These are phyloP conservation scores for Drosophila villosipedis DNA, from an alignment of 2,888 invertebrate genomes.

Conservation along the genomic window DNA sequence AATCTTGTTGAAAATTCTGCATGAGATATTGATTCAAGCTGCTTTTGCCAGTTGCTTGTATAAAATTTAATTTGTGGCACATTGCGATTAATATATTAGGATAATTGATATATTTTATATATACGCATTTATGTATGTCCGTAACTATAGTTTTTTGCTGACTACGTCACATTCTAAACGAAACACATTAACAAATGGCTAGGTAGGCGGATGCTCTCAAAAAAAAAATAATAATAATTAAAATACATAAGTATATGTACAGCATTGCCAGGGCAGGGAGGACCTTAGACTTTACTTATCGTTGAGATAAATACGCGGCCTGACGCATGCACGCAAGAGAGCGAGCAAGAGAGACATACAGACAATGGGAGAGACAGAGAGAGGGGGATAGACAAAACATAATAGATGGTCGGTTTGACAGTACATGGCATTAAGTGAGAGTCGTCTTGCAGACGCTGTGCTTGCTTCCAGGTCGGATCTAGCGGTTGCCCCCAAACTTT, in stretches of 20 bases:
- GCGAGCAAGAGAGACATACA: conserved; percentile 25
- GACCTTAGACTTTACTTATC: conserved; percentile 39
- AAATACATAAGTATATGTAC: conserved; percentile 38
- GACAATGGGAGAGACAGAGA: conserved; percentile 16
- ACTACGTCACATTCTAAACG: conserved; percentile 21
- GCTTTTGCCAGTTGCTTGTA: conserved; percentile 22
- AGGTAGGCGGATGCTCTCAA: conserved; percentile 10
- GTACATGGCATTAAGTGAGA: conserved; percentile 62
- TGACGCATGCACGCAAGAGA: conserved; percentile 12
- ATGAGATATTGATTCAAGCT: conserved; percentile 2
- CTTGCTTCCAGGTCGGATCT: conserved; percentile 46
- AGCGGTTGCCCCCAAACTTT: conserved; percentile 65
- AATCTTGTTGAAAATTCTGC: conserved; percentile 10
- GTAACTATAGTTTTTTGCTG: conserved; percentile 3
- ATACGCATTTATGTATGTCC: background rate
- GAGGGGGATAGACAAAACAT: conserved; percentile 27
- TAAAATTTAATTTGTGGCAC: conserved; percentile 27
- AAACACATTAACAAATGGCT: conserved; percentile 38
- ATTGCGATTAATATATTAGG: conserved; percentile 10
- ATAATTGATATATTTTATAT: conserved; percentile 42
- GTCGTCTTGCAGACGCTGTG: conserved; percentile 27
- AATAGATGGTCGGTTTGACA: conserved; percentile 31
- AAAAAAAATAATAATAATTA: background rate
- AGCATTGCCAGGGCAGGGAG: conserved; percentile 24
- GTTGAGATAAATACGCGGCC: conserved; percentile 51